Percentiles rank a stretch among this genome's conserved stretches.
Evolutionary conservation across 2,113 vertebrate species (phyloP).

Genomic region (Nothocercus nigrocapillus): DNA sequence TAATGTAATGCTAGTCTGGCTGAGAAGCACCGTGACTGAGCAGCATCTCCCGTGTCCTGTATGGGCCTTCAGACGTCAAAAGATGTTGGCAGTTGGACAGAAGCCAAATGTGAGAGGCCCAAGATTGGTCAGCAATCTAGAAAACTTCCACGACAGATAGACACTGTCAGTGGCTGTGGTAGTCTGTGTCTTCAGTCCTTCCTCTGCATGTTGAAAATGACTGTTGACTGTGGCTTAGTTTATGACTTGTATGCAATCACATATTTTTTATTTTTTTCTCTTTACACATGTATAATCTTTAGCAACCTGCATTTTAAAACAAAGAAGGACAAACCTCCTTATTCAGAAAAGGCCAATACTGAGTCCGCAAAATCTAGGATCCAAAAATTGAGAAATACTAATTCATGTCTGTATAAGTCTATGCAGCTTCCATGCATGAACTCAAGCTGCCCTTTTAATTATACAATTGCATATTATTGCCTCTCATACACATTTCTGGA

Average conservation of each 20-base stretch:
- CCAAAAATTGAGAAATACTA: neutral
- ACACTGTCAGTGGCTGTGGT: neutral
- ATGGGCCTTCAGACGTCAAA: neutral
- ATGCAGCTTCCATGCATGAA: neutral
- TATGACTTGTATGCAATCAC: neutral
- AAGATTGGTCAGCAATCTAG: neutral
- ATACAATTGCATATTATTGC: neutral
- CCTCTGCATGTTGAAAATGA: neutral
- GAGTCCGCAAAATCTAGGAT: neutral
- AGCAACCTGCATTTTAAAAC: neutral
- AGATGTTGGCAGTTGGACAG: neutral
- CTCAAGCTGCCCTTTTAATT: neutral
- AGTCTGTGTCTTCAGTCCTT: neutral
- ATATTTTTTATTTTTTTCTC: neutral
- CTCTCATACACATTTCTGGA: neutral
- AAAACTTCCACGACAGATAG: neutral
- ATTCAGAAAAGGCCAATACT: neutral
- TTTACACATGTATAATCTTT: neutral
- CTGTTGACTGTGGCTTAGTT: neutral
- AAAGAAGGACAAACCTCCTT: accelerated
- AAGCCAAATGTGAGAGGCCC: neutral
- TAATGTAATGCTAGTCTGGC: neutral
- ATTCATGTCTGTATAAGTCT: accelerated
- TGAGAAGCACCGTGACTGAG: neutral
- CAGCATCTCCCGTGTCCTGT: neutral